Percentiles rank a stretch among this genome's conserved stretches.
Conservation (phyloP, 2,888 invertebrate genomes). For the Aporophyla nigra region DNA sequence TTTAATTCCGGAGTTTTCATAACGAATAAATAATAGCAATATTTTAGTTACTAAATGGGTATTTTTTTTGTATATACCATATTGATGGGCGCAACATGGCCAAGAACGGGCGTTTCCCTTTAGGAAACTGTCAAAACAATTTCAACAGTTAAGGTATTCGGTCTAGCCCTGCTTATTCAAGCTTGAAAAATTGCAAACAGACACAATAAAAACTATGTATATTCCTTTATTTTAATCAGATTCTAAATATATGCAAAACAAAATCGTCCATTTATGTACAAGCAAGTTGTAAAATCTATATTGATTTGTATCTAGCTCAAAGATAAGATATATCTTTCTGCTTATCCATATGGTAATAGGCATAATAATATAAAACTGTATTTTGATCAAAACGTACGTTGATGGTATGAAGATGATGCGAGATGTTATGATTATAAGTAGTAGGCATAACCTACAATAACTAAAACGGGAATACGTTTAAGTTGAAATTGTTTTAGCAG, state of each 20-base stretch:
- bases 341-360: slow-evolving; percentile 31
- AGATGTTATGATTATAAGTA: not conserved
- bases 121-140: not conserved
- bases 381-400: slow-evolving; percentile 8
- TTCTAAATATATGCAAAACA: slow-evolving; percentile 38
- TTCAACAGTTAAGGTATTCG: not conserved
- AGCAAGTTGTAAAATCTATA: slow-evolving; percentile 45
- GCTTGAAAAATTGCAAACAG: not conserved
- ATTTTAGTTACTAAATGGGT: too few species aligned
- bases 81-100: too few species aligned
- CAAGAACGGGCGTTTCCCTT: too few species aligned
- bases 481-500: not conserved
- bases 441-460: too few species aligned
- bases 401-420: not conserved
- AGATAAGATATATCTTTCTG: slow-evolving; percentile 55
- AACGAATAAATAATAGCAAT: too few species aligned
- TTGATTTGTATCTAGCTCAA: slow-evolving; percentile 56
- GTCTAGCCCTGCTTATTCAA: slow-evolving; percentile 20
- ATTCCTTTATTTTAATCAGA: slow-evolving; percentile 8
- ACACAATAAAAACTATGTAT: not conserved
- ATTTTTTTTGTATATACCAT: too few species aligned
- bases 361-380: slow-evolving; percentile 34
- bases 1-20: too few species aligned
- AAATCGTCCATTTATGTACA: slow-evolving; percentile 11
- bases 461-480: not conserved